A percentile compares a stretch with the other conserved stretches of the same genome.
These are phyloP conservation scores for Oopsacas minuta DNA, from an alignment of 37 sponge, comb jelly and placozoan genomes.

Conservation along the genomic window DNA sequence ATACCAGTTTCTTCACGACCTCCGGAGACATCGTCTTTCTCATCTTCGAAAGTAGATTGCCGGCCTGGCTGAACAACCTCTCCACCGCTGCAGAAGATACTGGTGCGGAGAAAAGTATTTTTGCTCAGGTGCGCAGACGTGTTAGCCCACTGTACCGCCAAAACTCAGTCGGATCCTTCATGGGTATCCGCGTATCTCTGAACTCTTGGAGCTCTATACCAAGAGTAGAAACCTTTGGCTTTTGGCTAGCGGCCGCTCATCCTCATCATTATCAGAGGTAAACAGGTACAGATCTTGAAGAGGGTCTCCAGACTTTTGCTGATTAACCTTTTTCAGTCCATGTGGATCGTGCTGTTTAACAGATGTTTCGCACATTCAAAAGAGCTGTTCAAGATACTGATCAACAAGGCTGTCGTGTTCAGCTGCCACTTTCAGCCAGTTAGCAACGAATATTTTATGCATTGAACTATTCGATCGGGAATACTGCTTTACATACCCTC, in stretches of 20 bases:
- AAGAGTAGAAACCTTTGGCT: neutral
- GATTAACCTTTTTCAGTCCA: conserved; percentile 6
- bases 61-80: conserved; percentile 19
- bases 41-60: conserved; percentile 2
- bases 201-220: conserved; percentile 9
- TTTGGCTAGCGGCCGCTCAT: neutral
- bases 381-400: conserved; percentile 8
- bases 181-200: conserved; percentile 9
- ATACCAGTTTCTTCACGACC: conserved; percentile 14
- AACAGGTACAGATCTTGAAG: neutral
- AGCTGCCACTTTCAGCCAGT: neutral
- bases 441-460: neutral
- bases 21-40: conserved; percentile 5
- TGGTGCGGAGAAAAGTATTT: conserved; percentile 10
- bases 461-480: conserved; percentile 12
- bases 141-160: conserved; percentile 10
- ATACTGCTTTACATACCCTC: conserved; percentile 12
- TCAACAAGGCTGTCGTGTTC: neutral
- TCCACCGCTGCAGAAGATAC: conserved; percentile 18
- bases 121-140: conserved; percentile 16
- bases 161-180: conserved; percentile 9
- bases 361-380: neutral
- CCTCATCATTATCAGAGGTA: neutral
- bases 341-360: conserved; percentile 9
- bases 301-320: neutral